phyloP scores from a whole-genome alignment of 2,888 invertebrate genomes.

The Schizotus pectinicornis region DNA sequence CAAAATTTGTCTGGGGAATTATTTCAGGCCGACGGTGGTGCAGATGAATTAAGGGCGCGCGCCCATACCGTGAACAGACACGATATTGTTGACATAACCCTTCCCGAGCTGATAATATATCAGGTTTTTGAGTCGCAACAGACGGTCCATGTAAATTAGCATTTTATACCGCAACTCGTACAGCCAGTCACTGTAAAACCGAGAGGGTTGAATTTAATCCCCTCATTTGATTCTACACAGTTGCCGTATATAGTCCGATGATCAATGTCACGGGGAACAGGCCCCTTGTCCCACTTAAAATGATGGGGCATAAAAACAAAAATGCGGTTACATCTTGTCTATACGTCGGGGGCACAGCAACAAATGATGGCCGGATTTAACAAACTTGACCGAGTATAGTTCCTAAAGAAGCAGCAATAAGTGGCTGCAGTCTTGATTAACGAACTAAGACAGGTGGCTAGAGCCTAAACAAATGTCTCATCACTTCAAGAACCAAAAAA shows the following conservation, averaged over 20 bases:
- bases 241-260: constrained; percentile 7
- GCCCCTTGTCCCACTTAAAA: constrained; percentile 13
- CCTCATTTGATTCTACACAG: constrained; percentile 48
- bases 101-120: constrained; percentile 33
- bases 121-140: constrained; percentile 40
- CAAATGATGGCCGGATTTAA: too few relatives aligned
- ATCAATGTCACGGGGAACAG: constrained; percentile 13
- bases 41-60: constrained; percentile 3
- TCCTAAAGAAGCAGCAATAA: too few relatives aligned
- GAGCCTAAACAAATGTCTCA: too few relatives aligned
- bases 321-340: constrained; percentile 5
- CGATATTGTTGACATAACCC: constrained; percentile 23
- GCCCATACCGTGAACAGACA: constrained; percentile 5
- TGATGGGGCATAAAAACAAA: constrained; percentile 20
- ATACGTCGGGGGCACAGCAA: background rate
- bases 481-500: too few relatives aligned
- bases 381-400: too few relatives aligned
- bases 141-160: constrained; percentile 49
- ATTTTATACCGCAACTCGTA: constrained; percentile 47
- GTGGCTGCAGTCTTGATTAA: too few relatives aligned
- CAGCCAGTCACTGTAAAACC: constrained; percentile 43
- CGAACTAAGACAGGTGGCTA: too few relatives aligned
- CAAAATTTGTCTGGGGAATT: background rate
- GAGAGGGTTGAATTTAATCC: constrained; percentile 48
- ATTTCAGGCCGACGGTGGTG: constrained; percentile 1